phyloP scores from a whole-genome alignment of 2,888 invertebrate genomes.

The Latrodectus hesperus region DNA sequence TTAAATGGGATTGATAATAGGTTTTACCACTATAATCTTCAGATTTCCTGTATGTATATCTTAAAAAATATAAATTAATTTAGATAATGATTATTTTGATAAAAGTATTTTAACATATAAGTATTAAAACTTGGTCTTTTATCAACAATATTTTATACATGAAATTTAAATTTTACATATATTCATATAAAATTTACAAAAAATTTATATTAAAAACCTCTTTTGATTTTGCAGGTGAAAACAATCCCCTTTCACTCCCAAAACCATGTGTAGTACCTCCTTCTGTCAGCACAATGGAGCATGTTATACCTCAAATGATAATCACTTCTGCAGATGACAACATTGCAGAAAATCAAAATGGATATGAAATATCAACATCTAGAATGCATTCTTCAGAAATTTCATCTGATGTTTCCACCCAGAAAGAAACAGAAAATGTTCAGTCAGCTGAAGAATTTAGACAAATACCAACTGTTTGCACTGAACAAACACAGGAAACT shows the following conservation, averaged over 20 bases:
- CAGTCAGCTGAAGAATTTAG: not conserved
- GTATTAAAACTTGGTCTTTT: no score
- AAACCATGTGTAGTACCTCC: conserved; percentile 27
- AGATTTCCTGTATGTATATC: not conserved
- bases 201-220: no score
- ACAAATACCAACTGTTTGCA: not conserved
- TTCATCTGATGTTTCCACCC: conserved; percentile 6
- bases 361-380: conserved; percentile 11
- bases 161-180: no score
- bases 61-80: not conserved
- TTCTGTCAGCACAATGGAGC: conserved; percentile 17
- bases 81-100: not conserved
- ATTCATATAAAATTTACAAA: no score
- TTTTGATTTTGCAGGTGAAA: not conserved
- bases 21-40: not conserved
- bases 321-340: conserved; percentile 52
- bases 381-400: not conserved
- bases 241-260: conserved; percentile 15
- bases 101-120: no score
- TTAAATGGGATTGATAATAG: no score
- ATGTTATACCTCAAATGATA: conserved; percentile 60
- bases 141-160: no score
- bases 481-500: conserved; percentile 1
- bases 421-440: conserved; percentile 8
- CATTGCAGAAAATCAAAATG: conserved; percentile 1